These are phyloP conservation scores for Ischnus inquisitorius DNA, from an alignment of 2,888 invertebrate species.

Conservation along the genomic window DNA sequence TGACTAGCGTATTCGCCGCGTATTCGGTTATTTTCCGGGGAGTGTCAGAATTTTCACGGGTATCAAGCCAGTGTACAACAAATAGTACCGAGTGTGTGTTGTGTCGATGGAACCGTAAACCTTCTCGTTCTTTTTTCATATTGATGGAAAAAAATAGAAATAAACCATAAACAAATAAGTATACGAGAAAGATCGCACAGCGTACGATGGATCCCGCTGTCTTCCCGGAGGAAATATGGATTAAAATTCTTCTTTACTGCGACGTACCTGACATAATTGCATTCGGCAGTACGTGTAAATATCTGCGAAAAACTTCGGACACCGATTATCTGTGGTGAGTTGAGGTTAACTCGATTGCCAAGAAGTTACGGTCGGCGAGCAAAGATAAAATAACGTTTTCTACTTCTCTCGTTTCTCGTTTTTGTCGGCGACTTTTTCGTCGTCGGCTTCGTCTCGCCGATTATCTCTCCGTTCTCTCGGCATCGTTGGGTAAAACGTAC, in stretches of 20 bases:
- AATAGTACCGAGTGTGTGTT: conserved; percentile 23
- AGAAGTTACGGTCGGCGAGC: conserved; percentile 34
- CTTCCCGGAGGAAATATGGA: conserved; percentile 85
- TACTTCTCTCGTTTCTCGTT: neutral
- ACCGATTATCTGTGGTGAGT: conserved; percentile 84
- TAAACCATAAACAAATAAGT: conserved; percentile 18
- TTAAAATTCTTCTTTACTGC: conserved; percentile 84
- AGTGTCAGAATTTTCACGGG: conserved; percentile 79
- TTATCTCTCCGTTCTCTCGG: neutral
- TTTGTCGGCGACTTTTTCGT: neutral
- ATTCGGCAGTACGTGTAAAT: conserved; percentile 84
- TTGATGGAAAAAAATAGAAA: conserved; percentile 54
- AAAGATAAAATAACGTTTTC: neutral
- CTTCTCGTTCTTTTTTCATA: conserved; percentile 42
- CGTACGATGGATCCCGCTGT: conserved; percentile 83
- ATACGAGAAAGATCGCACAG: conserved; percentile 5
- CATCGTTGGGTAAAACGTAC: neutral
- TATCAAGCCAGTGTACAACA: conserved; percentile 41
- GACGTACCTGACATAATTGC: conserved; percentile 85
- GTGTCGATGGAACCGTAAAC: conserved; percentile 28
- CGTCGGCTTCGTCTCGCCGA: neutral
- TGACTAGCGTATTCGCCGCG: conserved; percentile 82
- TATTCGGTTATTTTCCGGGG: conserved; percentile 79
- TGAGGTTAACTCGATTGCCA: conserved; percentile 77
- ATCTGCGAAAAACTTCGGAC: conserved; percentile 83